Evolutionary conservation across 2,888 invertebrate genomes (phyloP).

Genomic region (Zele albiditarsus): DNA sequence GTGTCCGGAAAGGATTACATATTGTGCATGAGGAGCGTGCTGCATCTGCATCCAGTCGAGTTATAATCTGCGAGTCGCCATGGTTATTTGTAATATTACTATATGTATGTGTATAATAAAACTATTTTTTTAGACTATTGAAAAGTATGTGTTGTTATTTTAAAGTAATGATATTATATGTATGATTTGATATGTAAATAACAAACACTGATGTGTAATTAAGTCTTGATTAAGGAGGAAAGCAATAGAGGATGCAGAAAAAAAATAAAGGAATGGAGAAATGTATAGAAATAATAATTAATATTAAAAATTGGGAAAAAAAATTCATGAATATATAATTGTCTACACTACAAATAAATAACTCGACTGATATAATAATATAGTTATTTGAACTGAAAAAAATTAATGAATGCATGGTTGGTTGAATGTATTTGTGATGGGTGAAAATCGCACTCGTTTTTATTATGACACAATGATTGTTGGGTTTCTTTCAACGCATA

Average conservation of each 20-base stretch:
- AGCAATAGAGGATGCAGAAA: no score
- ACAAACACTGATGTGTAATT: no score
- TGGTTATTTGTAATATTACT: neutral
- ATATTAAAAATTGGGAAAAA: neutral
- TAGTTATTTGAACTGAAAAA: neutral
- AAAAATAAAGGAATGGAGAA: no score
- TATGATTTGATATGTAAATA: no score
- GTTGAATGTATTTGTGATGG: slow-evolving; percentile 34
- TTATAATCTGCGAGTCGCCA: slow-evolving; percentile 24
- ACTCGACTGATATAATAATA: neutral
- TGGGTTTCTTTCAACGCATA: slow-evolving; percentile 56
- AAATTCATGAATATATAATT: no score
- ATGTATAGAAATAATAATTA: no score
- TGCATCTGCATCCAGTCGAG: slow-evolving; percentile 63
- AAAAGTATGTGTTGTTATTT: no score
- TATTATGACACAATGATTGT: slow-evolving; percentile 63
- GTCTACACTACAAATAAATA: no score
- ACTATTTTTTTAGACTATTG: no score
- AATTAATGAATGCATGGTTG: neutral
- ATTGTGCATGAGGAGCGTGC: slow-evolving; percentile 60
- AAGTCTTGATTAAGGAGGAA: no score
- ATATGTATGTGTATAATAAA: neutral
- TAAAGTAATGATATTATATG: no score
- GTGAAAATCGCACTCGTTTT: slow-evolving; percentile 59
- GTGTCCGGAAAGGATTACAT: slow-evolving; percentile 70